Percentiles rank a stretch among this genome's conserved stretches.
Conservation (phyloP, 92 coral and sea anemone genomes). For the Epizoanthus ramosus region DNA sequence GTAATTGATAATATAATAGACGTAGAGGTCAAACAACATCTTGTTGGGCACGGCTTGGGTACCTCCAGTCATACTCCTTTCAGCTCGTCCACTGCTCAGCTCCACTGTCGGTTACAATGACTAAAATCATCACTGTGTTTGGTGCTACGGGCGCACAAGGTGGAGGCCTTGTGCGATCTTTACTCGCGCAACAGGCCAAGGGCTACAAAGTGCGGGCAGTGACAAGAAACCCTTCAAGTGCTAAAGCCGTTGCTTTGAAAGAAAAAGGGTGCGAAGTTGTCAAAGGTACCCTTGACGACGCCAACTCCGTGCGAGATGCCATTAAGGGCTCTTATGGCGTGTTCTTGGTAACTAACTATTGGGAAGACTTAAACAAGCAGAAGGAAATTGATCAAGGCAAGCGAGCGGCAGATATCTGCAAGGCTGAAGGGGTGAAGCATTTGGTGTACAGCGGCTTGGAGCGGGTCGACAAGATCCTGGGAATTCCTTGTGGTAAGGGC, state of each 20-base stretch:
- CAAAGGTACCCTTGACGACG: slow-evolving; percentile 65
- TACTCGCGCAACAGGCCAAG: slow-evolving; percentile 20
- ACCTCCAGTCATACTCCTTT: too few relatives aligned
- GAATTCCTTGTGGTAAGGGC: slow-evolving; percentile 72
- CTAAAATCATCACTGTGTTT: slow-evolving; percentile 65
- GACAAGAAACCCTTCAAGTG: slow-evolving; percentile 60
- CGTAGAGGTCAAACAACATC: too few relatives aligned
- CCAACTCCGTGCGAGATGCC: slow-evolving; percentile 59
- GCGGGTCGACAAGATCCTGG: slow-evolving; percentile 67
- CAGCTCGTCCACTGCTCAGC: too few relatives aligned
- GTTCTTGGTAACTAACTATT: slow-evolving; percentile 77
- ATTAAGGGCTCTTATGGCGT: slow-evolving; percentile 74
- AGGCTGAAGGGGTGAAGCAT: slow-evolving; percentile 70
- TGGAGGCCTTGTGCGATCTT: slow-evolving; percentile 64
- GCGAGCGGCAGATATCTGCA: slow-evolving; percentile 67
- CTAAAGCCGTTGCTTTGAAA: slow-evolving; percentile 63
- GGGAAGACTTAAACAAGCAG: slow-evolving; percentile 73
- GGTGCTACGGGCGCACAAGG: slow-evolving; percentile 85
- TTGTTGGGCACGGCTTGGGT: too few relatives aligned
- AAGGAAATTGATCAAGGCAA: slow-evolving; percentile 79
- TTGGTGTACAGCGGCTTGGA: slow-evolving; percentile 81
- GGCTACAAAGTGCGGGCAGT: slow-evolving; percentile 66
- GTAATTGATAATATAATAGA: too few relatives aligned
- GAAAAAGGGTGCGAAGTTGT: slow-evolving; percentile 69
- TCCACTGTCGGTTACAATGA: slow-evolving; percentile 21